Percentiles rank a stretch among this genome's conserved stretches.
Conservation (phyloP, 2,113 vertebrate genomes). For the Catagonus wagneri region DNA sequence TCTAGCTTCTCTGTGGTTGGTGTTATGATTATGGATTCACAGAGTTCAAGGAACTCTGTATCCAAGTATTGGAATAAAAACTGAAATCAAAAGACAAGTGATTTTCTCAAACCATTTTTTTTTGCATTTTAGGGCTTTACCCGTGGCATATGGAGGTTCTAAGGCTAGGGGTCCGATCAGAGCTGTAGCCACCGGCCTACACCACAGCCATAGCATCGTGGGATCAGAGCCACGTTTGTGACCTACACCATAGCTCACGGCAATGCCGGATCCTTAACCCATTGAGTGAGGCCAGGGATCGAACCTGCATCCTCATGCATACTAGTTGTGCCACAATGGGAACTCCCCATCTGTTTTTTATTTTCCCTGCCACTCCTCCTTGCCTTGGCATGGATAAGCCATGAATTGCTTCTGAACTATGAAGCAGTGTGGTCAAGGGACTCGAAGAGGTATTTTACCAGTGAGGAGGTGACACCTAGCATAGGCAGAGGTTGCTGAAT, state of each 20-base stretch:
- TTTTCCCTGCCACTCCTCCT: background rate
- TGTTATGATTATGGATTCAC: background rate
- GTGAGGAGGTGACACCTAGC: background rate
- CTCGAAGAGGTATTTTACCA: constrained; percentile 23
- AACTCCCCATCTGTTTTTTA: background rate
- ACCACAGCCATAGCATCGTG: no score
- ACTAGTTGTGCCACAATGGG: no score
- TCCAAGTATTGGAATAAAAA: background rate
- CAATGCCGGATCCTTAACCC: no score
- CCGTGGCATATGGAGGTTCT: no score
- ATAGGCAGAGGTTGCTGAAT: background rate
- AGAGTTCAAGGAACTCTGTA: background rate
- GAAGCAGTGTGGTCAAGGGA: background rate
- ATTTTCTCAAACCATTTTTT: background rate
- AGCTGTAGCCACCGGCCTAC: no score
- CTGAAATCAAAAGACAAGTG: background rate
- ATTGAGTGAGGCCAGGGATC: no score
- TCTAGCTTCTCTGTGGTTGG: background rate
- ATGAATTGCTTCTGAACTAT: constrained; percentile 32
- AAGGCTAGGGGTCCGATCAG: no score
- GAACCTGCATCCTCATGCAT: no score
- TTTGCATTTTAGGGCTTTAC: no score
- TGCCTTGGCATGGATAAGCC: background rate
- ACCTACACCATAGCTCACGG: no score
- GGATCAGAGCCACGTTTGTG: no score